These are phyloP conservation scores for Heteropelma amictum DNA, from an alignment of 2,888 invertebrate genomes.

Conservation along the genomic window DNA sequence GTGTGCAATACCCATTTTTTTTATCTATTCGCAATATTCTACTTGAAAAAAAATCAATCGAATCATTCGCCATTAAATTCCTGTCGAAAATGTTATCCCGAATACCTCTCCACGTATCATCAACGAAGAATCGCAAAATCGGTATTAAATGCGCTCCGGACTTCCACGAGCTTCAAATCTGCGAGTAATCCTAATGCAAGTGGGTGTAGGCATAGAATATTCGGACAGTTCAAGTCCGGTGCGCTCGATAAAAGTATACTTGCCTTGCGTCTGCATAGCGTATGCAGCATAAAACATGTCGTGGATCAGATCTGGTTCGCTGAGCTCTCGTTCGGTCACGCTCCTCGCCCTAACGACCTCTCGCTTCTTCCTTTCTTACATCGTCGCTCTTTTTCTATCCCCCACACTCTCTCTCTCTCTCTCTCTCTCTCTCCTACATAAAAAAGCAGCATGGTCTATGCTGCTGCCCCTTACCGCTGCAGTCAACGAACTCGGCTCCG, in stretches of 20 bases:
- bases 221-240: background rate
- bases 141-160: background rate
- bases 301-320: slow-evolving; percentile 58
- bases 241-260: slow-evolving; percentile 1
- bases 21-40: no score
- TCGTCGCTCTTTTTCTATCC: slow-evolving; percentile 17
- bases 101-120: background rate
- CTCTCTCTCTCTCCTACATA: slow-evolving; percentile 28
- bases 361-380: slow-evolving; percentile 58
- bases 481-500: slow-evolving; percentile 71
- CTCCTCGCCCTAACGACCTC: slow-evolving; percentile 62
- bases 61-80: background rate
- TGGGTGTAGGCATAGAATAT: background rate
- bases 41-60: background rate
- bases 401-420: slow-evolving; percentile 17
- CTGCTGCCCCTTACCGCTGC: slow-evolving; percentile 44
- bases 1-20: no score
- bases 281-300: slow-evolving; percentile 37
- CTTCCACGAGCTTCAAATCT: no score
- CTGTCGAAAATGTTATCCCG: background rate
- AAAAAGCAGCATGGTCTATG: slow-evolving; percentile 2
- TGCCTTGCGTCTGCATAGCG: background rate
- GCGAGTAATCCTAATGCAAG: background rate
- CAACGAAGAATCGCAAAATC: background rate
- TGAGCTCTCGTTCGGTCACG: slow-evolving; percentile 63